A percentile compares a stretch with the other conserved stretches of the same genome.
Conservation (phyloP, 2,113 vertebrate genomes). For the Odobenus rosmarus region DNA sequence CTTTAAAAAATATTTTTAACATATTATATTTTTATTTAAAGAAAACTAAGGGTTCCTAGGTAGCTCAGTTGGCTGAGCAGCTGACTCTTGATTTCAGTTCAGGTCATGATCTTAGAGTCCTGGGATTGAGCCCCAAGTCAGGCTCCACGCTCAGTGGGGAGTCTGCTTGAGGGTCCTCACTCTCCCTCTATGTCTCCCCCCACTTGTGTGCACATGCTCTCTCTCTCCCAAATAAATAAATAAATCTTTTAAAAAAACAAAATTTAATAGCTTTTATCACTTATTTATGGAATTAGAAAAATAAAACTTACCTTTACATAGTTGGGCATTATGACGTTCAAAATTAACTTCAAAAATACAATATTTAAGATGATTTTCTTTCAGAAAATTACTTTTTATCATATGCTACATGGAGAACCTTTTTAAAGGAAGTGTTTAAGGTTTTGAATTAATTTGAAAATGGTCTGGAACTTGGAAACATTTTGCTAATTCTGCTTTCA, state of each 20-base stretch:
- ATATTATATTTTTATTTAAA: not conserved
- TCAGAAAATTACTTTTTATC: not conserved
- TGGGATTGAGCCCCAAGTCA: fast-evolving
- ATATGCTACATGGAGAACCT: not conserved
- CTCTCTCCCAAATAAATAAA: not conserved
- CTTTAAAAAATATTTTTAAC: constrained; percentile 8
- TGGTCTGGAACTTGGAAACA: not conserved
- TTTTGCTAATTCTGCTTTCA: not conserved
- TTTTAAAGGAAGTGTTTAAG: constrained; percentile 25
- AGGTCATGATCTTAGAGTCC: not conserved
- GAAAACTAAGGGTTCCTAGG: not conserved
- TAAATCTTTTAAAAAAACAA: not conserved
- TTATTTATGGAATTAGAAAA: not conserved
- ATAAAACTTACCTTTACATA: not conserved
- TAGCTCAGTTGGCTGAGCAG: not conserved
- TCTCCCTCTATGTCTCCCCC: not conserved
- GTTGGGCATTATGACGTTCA: not conserved
- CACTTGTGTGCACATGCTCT: not conserved
- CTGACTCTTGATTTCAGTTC: not conserved
- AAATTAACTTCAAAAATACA: constrained; percentile 17
- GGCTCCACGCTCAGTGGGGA: not conserved
- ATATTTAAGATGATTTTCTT: not conserved
- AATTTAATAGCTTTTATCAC: not conserved
- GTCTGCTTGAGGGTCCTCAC: not conserved
- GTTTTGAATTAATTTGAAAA: constrained; percentile 40